Evolutionary conservation across 1,140 invertebrate genomes (phyloP).

Genomic region (Hyposmocoma kahamanoa): DNA sequence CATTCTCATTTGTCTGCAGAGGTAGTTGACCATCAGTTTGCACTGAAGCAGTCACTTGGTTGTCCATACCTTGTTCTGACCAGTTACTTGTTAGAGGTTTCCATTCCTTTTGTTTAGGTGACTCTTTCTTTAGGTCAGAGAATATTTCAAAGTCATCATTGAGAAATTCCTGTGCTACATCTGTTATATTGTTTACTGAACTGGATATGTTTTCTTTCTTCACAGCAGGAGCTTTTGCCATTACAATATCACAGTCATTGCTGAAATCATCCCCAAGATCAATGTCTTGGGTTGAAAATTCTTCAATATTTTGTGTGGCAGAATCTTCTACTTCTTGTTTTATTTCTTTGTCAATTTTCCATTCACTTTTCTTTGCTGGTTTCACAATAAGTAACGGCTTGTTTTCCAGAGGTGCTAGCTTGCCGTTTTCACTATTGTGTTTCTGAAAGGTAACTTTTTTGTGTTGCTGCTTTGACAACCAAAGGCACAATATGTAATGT

Average conservation of each 20-base stretch:
- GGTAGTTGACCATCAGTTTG: conserved; percentile 69
- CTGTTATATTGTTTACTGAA: conserved; percentile 40
- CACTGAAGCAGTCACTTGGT: conserved; percentile 31
- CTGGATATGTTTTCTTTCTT: conserved; percentile 32
- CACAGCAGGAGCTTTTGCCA: conserved; percentile 18
- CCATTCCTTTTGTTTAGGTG: conserved; percentile 36
- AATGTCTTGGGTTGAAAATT: conserved; percentile 58
- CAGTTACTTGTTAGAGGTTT: conserved; percentile 51
- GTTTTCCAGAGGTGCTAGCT: conserved; percentile 1
- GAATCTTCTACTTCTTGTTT: conserved; percentile 56
- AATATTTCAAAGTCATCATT: conserved; percentile 75
- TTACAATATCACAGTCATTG: conserved; percentile 42
- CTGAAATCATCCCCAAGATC: conserved; percentile 62
- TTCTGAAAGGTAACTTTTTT: neutral
- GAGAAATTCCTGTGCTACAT: conserved; percentile 64
- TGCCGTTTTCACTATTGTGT: neutral
- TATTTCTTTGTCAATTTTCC: conserved; percentile 63
- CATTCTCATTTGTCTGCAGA: conserved; percentile 71
- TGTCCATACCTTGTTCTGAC: conserved; percentile 44
- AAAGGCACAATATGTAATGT: too few relatives aligned
- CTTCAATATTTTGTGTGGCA: conserved; percentile 56
- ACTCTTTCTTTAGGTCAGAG: conserved; percentile 41
- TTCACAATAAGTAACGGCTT: neutral
- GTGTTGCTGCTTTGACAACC: conserved; percentile 12
- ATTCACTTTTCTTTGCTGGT: conserved; percentile 37